Evolutionary conservation across 1,140 invertebrate species (phyloP).

Genomic region (Marisa cornuarietis): DNA sequence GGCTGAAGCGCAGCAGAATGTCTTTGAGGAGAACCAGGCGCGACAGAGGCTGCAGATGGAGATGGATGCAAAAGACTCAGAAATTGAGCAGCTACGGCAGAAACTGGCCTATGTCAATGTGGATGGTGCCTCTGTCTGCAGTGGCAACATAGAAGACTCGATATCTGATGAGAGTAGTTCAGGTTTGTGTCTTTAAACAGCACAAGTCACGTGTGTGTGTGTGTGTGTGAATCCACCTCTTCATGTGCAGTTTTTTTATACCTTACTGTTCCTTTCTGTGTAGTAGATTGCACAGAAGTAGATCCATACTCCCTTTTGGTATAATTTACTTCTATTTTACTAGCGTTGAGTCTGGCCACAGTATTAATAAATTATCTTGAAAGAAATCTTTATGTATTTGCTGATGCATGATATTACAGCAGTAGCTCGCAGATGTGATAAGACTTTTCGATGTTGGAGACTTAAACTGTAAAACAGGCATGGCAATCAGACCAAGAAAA

Average conservation of each 20-base stretch:
- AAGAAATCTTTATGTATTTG: background rate
- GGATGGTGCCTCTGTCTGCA: constrained; percentile 90
- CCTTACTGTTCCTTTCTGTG: background rate
- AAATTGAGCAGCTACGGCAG: constrained; percentile 90
- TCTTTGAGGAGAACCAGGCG: constrained; percentile 76
- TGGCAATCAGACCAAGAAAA: background rate
- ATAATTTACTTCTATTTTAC: background rate
- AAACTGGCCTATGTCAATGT: constrained; percentile 73
- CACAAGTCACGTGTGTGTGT: too few relatives aligned
- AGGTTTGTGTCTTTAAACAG: background rate
- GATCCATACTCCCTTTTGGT: background rate
- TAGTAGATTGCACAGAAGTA: background rate
- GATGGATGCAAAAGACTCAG: constrained; percentile 93
- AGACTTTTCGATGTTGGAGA: background rate
- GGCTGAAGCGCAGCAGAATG: constrained; percentile 81
- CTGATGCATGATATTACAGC: background rate
- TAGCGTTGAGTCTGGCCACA: background rate
- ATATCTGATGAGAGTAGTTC: background rate
- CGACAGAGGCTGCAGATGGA: constrained; percentile 91
- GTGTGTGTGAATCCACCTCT: background rate
- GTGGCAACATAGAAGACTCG: constrained; percentile 69
- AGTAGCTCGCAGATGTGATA: background rate
- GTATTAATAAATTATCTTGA: background rate
- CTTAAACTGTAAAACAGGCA: background rate
- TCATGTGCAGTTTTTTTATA: background rate